phyloP scores from a whole-genome alignment of 2,113 vertebrate species.

The Tylochromis polylepis region DNA sequence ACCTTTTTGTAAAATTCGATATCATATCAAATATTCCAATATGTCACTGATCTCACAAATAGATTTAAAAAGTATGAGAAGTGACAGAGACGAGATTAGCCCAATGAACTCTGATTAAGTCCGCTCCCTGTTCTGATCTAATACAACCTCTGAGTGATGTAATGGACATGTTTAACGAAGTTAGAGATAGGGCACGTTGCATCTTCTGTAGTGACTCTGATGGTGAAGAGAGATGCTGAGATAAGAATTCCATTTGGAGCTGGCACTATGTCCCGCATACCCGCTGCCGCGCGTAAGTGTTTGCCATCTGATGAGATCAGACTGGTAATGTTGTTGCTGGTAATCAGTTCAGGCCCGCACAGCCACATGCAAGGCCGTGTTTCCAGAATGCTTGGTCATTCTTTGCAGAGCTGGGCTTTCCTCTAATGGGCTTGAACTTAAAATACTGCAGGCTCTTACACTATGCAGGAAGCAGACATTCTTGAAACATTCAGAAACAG shows the following conservation, averaged over 20 bases:
- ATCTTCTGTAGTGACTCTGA: slow-evolving; percentile 38
- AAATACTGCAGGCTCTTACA: not conserved
- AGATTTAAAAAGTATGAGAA: not conserved
- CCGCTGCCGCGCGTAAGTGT: slow-evolving; percentile 23
- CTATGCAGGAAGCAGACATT: not conserved
- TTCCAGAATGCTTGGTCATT: slow-evolving; percentile 28
- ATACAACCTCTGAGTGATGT: slow-evolving; percentile 56
- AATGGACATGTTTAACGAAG: slow-evolving; percentile 61
- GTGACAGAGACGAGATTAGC: slow-evolving; percentile 26
- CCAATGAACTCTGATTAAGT: slow-evolving; percentile 54
- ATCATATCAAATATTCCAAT: not conserved
- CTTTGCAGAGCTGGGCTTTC: not conserved
- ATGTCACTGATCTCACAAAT: not conserved
- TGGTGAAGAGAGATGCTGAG: slow-evolving; percentile 43
- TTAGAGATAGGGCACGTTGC: slow-evolving; percentile 46
- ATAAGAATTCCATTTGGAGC: slow-evolving; percentile 58
- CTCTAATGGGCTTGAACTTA: slow-evolving; percentile 8
- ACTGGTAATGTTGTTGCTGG: slow-evolving; percentile 49
- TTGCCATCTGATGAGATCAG: slow-evolving; percentile 54
- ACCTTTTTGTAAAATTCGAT: not conserved
- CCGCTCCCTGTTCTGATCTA: slow-evolving; percentile 39
- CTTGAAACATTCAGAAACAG: not conserved
- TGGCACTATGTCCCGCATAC: slow-evolving; percentile 10
- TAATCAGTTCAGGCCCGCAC: slow-evolving; percentile 37
- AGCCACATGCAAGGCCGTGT: slow-evolving; percentile 1